phyloP scores from a whole-genome alignment of 2,113 vertebrate species.

The Trogon surrucura region DNA sequence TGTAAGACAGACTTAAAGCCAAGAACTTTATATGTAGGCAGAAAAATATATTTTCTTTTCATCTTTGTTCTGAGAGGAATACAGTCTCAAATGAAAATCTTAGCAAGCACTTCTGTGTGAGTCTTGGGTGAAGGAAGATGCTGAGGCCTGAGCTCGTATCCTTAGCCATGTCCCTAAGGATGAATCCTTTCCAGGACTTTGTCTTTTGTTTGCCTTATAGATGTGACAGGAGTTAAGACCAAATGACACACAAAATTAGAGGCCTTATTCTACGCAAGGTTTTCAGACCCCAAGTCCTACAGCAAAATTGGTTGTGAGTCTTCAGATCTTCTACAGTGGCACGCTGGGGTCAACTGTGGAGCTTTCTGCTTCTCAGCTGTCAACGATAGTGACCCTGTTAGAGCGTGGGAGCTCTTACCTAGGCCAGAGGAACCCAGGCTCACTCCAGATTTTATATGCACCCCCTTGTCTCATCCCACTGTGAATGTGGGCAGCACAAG shows the following conservation, averaged over 20 bases:
- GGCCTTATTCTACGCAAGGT: not conserved
- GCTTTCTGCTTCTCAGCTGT: not conserved
- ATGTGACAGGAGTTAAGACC: not conserved
- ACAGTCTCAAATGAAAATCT: not conserved
- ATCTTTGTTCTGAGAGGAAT: not conserved
- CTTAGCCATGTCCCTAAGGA: not conserved
- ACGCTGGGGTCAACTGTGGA: not conserved
- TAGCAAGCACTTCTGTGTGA: fast-evolving
- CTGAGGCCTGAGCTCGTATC: not conserved
- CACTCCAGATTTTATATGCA: not conserved
- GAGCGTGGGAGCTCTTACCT: not conserved
- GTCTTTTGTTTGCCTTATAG: not conserved
- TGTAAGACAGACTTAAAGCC: not conserved
- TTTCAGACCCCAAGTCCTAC: not conserved
- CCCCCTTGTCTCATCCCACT: not conserved
- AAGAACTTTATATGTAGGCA: not conserved
- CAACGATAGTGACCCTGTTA: not conserved
- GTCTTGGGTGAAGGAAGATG: not conserved
- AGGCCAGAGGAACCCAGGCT: not conserved
- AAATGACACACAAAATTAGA: not conserved
- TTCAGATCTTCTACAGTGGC: not conserved
- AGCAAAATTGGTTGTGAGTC: not conserved
- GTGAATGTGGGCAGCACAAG: not conserved
- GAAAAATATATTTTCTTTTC: not conserved
- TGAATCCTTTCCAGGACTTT: not conserved